Evolutionary conservation across 2,113 vertebrate species (phyloP).

Genomic region (Pygoscelis adeliae): DNA sequence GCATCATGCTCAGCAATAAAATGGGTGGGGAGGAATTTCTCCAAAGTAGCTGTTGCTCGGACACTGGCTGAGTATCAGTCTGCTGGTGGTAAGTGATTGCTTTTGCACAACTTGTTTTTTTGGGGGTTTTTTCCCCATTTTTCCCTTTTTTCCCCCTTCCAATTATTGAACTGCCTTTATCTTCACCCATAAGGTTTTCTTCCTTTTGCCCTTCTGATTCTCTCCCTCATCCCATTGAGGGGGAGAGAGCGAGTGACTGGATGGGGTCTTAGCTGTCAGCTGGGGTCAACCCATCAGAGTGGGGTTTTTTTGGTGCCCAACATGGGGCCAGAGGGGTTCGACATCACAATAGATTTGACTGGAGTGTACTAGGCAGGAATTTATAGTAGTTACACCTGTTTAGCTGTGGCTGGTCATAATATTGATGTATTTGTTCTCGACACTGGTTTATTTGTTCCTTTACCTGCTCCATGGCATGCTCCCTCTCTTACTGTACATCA

Average conservation of each 20-base stretch:
- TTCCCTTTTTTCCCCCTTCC: neutral
- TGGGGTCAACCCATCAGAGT: neutral
- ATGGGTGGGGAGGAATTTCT: neutral
- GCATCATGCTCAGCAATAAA: neutral
- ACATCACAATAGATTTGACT: neutral
- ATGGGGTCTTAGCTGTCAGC: neutral
- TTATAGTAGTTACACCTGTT: neutral
- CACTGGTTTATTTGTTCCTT: neutral
- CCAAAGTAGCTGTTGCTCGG: neutral
- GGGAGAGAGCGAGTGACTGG: neutral
- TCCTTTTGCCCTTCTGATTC: neutral
- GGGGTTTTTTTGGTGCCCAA: neutral
- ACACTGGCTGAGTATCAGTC: neutral
- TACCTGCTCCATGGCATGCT: neutral
- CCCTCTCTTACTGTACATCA: neutral
- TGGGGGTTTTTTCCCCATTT: too few relatives aligned
- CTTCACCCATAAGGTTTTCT: neutral
- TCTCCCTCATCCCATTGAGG: neutral
- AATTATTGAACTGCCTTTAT: neutral
- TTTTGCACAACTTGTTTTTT: neutral
- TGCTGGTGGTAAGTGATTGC: neutral
- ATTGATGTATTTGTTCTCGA: neutral
- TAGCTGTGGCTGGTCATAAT: neutral
- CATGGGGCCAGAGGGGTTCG: neutral
- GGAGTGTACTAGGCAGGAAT: neutral